These are phyloP conservation scores for Oryctolagus cuniculus DNA, from an alignment of 2,113 vertebrate species.

Conservation along the genomic window mOryCun1.1 NC_091440.1:95714001-95714500, in stretches of 20 bases:
- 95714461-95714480: neutral
- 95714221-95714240: neutral
- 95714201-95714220: neutral
- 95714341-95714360: neutral
- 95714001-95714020: neutral
- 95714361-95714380: neutral
- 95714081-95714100: neutral
- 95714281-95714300: neutral
- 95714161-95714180: neutral
- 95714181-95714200: neutral
- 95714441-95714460: slow-evolving; percentile 26
- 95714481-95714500: too few species aligned
- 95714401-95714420: neutral
- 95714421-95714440: neutral
- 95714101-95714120: neutral
- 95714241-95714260: neutral
- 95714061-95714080: neutral
- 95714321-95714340: neutral
- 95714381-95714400: neutral
- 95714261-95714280: neutral
- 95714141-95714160: neutral
- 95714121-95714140: neutral
- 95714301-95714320: too few species aligned
- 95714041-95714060: neutral
- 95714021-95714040: neutral